Evolutionary conservation across 2,113 vertebrate genomes (phyloP).

Genomic region (Epinephelus lanceolatus): DNA sequence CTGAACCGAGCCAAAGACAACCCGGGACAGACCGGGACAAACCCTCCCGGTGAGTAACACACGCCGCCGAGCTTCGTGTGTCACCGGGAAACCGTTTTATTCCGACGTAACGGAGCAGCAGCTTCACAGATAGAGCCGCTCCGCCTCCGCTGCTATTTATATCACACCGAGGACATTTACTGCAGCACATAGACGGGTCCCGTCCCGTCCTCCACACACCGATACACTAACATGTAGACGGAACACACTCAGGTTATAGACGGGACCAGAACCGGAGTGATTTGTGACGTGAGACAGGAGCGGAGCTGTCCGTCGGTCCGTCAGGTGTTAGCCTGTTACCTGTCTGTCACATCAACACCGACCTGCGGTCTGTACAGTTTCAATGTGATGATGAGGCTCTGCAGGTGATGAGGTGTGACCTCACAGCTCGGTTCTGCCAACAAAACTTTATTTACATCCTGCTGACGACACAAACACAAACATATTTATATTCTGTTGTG

Average conservation of each 20-base stretch:
- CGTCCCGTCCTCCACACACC: neutral
- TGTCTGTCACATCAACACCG: too few species aligned
- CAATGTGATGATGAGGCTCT: too few species aligned
- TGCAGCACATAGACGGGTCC: conserved; percentile 69
- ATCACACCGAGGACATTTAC: conserved; percentile 33
- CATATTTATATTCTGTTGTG: too few species aligned
- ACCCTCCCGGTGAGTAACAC: conserved; percentile 59
- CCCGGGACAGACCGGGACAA: conserved; percentile 52
- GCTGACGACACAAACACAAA: too few species aligned
- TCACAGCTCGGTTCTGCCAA: too few species aligned
- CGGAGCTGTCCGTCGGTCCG: too few species aligned
- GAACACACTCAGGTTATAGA: neutral
- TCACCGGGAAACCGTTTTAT: neutral
- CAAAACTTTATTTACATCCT: too few species aligned
- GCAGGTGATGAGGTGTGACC: too few species aligned
- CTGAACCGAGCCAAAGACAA: conserved; percentile 61
- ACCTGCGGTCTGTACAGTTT: too few species aligned
- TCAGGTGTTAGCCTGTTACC: too few species aligned
- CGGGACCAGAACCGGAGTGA: neutral
- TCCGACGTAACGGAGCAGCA: neutral
- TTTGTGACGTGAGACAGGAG: too few species aligned
- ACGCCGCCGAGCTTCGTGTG: neutral
- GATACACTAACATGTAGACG: neutral
- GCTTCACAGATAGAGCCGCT: conserved; percentile 27
- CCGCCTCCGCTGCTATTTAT: conserved; percentile 61